Base-by-base conservation (phyloP, 1,140 invertebrate genomes). In the Camponotus pennsylvanicus region DNA sequence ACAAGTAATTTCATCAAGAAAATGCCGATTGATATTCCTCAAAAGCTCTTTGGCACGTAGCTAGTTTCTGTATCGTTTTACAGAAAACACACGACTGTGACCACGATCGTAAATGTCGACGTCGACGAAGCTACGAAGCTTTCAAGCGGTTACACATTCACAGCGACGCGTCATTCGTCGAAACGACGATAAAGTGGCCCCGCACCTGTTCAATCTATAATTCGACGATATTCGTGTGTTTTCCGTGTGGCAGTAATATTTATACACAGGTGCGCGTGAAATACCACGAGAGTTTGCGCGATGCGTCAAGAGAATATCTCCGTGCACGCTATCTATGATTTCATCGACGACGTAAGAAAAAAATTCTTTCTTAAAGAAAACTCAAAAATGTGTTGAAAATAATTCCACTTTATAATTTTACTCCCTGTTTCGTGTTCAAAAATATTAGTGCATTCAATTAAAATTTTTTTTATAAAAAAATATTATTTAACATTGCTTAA, bases 141-240 rank as follows among this genome's bases (percentile, higher is more conserved):
- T 73, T 52, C 66, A 42, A 69, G 63, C 32, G 49, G 45, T 67
- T 52, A 88, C 67, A 52, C 40, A 42, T 77, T 79, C 67, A 73
- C 67, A 63, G 55, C 21, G 49, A 32, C 83, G 64, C 77, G 88
- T 89, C 87, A 89, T 86, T 89, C 88, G 88, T 82, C 87, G 83
- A 82, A 89, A 89, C 75, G 84, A 77, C 87, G 87, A 82, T 71
- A 84, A 89, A 89, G 85, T 73, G 84, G 76, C 32, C 69, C 77
- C 37, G 73, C 88, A 89, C 88, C 88, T 89, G 88, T 85, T 89
- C 87, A 85, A 66, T 63, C 87, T 89, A 83, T 89, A 89, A 89
- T 86, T 86, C 71, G 87, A 42, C 55, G 84, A 42, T 76, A 63
- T 86, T 64, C 64, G 70, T 80, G 73, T 71, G 67, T 80, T 86